Evolutionary conservation across 2,113 vertebrate genomes (phyloP).

Genomic region (Chrysemys picta): DNA sequence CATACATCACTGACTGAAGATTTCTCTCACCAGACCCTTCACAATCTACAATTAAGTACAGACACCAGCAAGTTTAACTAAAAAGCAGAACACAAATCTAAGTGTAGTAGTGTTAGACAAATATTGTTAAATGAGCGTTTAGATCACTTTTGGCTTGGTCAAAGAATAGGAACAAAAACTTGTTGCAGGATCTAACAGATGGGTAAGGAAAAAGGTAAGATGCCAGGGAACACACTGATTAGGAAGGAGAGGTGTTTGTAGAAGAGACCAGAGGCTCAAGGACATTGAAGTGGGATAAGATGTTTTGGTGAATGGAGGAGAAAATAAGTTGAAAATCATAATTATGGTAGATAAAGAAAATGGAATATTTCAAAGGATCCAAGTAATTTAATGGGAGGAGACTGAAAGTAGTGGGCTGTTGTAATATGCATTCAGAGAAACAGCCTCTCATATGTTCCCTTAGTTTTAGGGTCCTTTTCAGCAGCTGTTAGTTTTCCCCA

Average conservation of each 20-base stretch:
- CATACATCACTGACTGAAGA: neutral
- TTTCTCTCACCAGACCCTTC: neutral
- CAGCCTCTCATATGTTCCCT: neutral
- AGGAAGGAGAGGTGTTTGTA: slow-evolving; percentile 15
- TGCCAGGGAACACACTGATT: neutral
- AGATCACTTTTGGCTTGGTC: neutral
- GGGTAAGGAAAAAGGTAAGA: neutral
- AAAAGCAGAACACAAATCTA: neutral
- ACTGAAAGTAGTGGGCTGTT: neutral
- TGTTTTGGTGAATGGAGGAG: neutral
- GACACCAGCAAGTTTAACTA: neutral
- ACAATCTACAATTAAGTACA: neutral
- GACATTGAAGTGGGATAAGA: neutral
- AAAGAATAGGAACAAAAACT: neutral
- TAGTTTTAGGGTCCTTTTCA: neutral
- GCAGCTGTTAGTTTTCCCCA: neutral
- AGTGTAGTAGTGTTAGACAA: neutral
- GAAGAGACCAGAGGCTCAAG: neutral
- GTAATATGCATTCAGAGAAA: neutral
- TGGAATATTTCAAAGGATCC: neutral
- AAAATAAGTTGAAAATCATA: slow-evolving; percentile 47
- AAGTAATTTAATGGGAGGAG: neutral
- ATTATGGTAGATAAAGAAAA: neutral
- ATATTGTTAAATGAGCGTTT: neutral
- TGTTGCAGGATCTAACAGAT: neutral